A percentile compares a stretch with the other conserved stretches of the same genome.
phyloP scores from a whole-genome alignment of 2,888 invertebrate species.

The Apamea crenata region DNA sequence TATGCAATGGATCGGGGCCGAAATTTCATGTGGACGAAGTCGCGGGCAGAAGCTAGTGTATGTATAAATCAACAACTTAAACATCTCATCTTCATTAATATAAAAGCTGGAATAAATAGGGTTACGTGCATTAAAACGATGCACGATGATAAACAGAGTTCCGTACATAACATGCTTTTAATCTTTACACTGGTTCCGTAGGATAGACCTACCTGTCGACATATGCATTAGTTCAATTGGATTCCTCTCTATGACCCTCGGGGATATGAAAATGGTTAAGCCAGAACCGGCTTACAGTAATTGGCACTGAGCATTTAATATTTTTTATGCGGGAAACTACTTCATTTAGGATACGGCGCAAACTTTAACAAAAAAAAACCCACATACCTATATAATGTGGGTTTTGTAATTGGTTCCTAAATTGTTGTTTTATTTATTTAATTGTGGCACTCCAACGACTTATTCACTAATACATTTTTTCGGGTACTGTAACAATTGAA shows the following conservation, averaged over 20 bases:
- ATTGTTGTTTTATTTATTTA: too few species aligned
- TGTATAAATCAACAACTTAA: not conserved
- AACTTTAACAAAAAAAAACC: too few species aligned
- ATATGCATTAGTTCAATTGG: slow-evolving; percentile 67
- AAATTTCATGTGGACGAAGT: too few species aligned
- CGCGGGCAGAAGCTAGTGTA: too few species aligned
- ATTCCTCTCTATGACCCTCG: slow-evolving; percentile 47
- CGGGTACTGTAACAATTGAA: too few species aligned
- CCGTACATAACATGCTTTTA: slow-evolving; percentile 38
- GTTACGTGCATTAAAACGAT: slow-evolving; percentile 15
- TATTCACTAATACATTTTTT: too few species aligned
- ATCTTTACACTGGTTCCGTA: slow-evolving; percentile 26
- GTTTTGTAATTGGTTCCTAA: too few species aligned
- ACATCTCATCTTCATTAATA: not conserved
- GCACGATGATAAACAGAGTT: slow-evolving; percentile 11
- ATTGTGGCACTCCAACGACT: too few species aligned
- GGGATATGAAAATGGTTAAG: slow-evolving; percentile 46
- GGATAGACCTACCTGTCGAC: slow-evolving; percentile 42
- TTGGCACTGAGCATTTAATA: slow-evolving; percentile 9
- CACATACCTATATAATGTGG: too few species aligned
- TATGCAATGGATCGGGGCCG: too few species aligned
- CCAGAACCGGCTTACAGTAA: slow-evolving; percentile 16
- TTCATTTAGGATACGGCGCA: too few species aligned
- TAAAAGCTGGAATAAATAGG: slow-evolving; percentile 1
- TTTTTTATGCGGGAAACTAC: not conserved